Base-by-base conservation (phyloP, 2,797 vertebrate species). In the Acipenser oxyrinchus region DNA sequence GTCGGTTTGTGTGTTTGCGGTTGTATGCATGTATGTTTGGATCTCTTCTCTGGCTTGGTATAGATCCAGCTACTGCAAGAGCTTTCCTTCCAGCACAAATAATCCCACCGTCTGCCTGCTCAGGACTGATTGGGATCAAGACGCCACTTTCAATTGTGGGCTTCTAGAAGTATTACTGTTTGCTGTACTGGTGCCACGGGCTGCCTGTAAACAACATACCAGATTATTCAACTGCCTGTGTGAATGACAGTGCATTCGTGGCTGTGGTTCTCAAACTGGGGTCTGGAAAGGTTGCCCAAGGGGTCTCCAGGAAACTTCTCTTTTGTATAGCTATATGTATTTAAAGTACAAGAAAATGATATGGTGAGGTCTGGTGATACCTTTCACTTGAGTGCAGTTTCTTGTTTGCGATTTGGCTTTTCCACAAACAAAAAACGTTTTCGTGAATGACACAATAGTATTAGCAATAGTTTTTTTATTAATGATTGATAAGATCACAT, bases 71-170 rank as follows among this genome's bases (percentile, higher is more conserved):
- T 61, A 62, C 63, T 63, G 66, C 68, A 66, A 49, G 57, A 48
- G 66, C 73, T 69, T 79, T 70, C 74, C 75, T 81, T 85, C 83
- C 83, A 86, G 82, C 79, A 85, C 76, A 87, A 87, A 86, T 85
- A 87, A 88, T 86, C 83, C 79, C 73, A 59, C 70, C 79, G 84
- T 86, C 84, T 85, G 85, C 83, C 82, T 82, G 77, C 83, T 82
- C 75, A 70, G 72, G 76, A 73, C 82, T 84, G 84, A 85, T 87
- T 85, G 81, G 81, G 81, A 87, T 86, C 84, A 85, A 71, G 82
- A 87, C 79, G 83, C 87, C 84, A 66, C 73, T 74, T 79, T 84
- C 83, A 85, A 83, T 86, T 88, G 84, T 86, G 86, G 85, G 74
- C 73, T 78, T 69, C 73, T 72, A 71, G 74, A 67, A 78, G 75